Percentiles rank a stretch among this genome's conserved stretches.
Evolutionary conservation across 2,113 vertebrate genomes (phyloP).

Genomic region (Halcyon malimbica): DNA sequence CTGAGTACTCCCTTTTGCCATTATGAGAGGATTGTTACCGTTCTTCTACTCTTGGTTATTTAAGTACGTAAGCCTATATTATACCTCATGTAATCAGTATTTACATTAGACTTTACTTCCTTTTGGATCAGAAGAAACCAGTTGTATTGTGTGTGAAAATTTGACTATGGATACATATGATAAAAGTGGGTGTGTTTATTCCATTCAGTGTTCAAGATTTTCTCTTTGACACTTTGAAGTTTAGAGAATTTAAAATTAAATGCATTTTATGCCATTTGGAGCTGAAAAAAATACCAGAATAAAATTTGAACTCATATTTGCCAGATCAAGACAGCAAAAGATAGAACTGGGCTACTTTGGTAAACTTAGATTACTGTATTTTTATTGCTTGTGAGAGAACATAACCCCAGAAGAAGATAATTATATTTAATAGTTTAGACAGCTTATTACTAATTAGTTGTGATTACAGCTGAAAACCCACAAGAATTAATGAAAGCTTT

Average conservation of each 20-base stretch:
- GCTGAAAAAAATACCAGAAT: neutral
- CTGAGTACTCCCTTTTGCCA: neutral
- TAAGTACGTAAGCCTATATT: neutral
- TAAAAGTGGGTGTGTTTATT: neutral
- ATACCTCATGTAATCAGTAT: neutral
- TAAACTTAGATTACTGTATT: neutral
- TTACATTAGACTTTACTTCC: neutral
- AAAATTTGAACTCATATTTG: neutral
- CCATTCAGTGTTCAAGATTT: neutral
- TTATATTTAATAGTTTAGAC: conserved; percentile 29
- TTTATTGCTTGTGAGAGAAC: neutral
- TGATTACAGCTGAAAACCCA: conserved; percentile 11
- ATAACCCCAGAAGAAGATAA: neutral
- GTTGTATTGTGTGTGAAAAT: neutral
- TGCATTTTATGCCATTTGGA: neutral
- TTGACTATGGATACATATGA: neutral
- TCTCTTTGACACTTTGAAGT: neutral
- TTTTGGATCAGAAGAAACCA: neutral
- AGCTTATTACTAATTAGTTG: conserved; percentile 25
- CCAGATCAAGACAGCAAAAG: neutral
- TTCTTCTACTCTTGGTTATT: neutral
- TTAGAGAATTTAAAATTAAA: neutral
- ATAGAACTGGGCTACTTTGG: neutral
- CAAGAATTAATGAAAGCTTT: conserved; percentile 9
- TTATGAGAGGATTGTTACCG: neutral